Percentiles rank a stretch among this genome's conserved stretches.
phyloP scores from a whole-genome alignment of 2,888 invertebrate genomes.

The Smittia aterrima region DNA sequence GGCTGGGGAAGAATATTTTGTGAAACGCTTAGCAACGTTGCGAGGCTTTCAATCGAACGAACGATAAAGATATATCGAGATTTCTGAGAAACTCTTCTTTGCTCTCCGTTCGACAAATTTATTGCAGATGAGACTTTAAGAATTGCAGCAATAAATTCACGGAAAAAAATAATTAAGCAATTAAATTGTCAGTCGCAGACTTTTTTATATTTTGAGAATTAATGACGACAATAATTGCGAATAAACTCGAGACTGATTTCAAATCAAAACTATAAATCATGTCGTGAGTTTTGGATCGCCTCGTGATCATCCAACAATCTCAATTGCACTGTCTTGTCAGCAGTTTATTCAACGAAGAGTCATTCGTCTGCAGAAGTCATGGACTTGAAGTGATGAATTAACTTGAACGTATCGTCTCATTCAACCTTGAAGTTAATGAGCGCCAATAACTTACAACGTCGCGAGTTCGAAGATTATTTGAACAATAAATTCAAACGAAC shows the following conservation, averaged over 20 bases:
- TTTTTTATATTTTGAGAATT: neutral
- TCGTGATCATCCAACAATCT: neutral
- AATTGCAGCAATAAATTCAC: slow-evolving; percentile 1
- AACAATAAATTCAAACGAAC: neutral
- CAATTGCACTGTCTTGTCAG: neutral
- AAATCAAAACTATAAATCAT: slow-evolving; percentile 2
- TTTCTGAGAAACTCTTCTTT: too few relatives aligned
- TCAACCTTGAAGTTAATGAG: slow-evolving; percentile 1
- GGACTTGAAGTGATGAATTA: neutral
- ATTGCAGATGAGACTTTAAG: neutral
- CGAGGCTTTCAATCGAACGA: too few relatives aligned
- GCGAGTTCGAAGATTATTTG: neutral
- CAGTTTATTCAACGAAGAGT: neutral
- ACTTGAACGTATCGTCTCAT: neutral
- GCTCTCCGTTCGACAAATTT: neutral
- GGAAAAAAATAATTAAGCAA: slow-evolving; percentile 11
- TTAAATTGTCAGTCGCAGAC: neutral
- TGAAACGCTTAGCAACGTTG: too few relatives aligned
- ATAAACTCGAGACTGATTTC: neutral
- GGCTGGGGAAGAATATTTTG: too few relatives aligned
- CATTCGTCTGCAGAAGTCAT: neutral
- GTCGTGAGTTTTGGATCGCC: neutral
- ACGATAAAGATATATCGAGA: too few relatives aligned
- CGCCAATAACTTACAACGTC: neutral
- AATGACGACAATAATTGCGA: slow-evolving; percentile 13